Evolutionary conservation across 2,888 invertebrate species (phyloP).

Genomic region (Apoderus coryli): DNA sequence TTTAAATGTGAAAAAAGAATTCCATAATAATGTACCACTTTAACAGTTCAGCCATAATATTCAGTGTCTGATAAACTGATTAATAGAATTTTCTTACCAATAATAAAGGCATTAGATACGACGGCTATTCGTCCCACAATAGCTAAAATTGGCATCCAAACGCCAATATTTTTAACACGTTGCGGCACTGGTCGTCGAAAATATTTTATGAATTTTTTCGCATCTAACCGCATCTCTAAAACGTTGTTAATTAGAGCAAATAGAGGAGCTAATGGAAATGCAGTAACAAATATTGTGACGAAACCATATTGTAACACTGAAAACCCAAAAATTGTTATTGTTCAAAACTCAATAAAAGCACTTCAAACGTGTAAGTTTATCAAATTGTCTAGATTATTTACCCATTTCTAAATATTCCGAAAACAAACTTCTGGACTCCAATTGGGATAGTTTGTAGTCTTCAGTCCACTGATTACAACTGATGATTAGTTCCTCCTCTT

Average conservation of each 20-base stretch:
- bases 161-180: slow-evolving; percentile 61
- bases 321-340: slow-evolving; percentile 22
- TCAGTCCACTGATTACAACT: slow-evolving; percentile 56
- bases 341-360: slow-evolving; percentile 7
- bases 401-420: slow-evolving; percentile 80
- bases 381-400: slow-evolving; percentile 26
- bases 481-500: slow-evolving; percentile 30
- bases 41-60: no score
- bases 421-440: slow-evolving; percentile 54
- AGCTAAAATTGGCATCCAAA: slow-evolving; percentile 59
- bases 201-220: slow-evolving; percentile 63
- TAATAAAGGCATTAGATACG: slow-evolving; percentile 58
- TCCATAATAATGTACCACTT: no score
- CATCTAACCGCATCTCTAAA: slow-evolving; percentile 70
- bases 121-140: slow-evolving; percentile 61
- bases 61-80: no score
- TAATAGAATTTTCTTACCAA: no score
- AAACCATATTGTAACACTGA: slow-evolving; percentile 76
- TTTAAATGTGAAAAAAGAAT: no score
- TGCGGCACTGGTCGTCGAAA: slow-evolving; percentile 59
- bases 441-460: slow-evolving; percentile 52
- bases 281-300: slow-evolving; percentile 71
- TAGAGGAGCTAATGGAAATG: slow-evolving; percentile 72
- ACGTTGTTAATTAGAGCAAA: slow-evolving; percentile 72
- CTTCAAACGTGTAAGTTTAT: no score